Base-by-base conservation (phyloP, 2,113 vertebrate genomes). In the Podiceps cristatus region DNA sequence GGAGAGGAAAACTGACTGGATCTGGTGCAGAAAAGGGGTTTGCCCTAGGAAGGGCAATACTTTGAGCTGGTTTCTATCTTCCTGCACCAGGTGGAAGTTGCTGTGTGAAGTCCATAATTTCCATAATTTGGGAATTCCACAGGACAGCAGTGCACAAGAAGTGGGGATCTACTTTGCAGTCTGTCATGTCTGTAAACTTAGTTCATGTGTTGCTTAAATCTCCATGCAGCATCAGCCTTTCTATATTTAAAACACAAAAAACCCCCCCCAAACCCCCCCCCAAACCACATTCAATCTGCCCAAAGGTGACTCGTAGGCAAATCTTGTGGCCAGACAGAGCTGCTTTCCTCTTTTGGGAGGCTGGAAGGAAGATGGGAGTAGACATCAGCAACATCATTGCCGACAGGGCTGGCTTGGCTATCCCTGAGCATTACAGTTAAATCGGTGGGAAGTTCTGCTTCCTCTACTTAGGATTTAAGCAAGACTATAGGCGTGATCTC, bases 221-320 rank as follows among this genome's bases (percentile, higher is more conserved):
- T 69, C 44, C 29, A 33, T 2, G 9, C 15, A 56, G n/a, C 37
- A 49, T 44, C 27, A 55, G 14, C 10, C 18, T 87, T 68, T 67
- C 45, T 86, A 0, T 67, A 35, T 7, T 59, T 11, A 18, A 52
- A 64, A 50, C 47, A 9, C 37, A 37, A 37, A 37, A 37, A 37
- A 37, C 37, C 37, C 37, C 37, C 37, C 42, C 11, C n/a, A n/a
- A n/a, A n/a, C n/a, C n/a, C n/a, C n/a, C n/a, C 37, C 37, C 42
- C 11, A 0, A 49, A 11, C 23, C 1, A 15, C 3, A 1, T 63
- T 76, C 4, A 31, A 0, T 40, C 35, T 75, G 12, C 40, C 60
- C 25, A 68, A 68, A 64, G 62, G 22, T 15, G 50, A 47, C 8
- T 40, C 42, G 56, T 52, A 58, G 37, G 49, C 9, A 88, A 77